These are phyloP conservation scores for Lepidotrigona ventralis DNA, from an alignment of 1,140 invertebrate species.

Conservation along the genomic window DNA sequence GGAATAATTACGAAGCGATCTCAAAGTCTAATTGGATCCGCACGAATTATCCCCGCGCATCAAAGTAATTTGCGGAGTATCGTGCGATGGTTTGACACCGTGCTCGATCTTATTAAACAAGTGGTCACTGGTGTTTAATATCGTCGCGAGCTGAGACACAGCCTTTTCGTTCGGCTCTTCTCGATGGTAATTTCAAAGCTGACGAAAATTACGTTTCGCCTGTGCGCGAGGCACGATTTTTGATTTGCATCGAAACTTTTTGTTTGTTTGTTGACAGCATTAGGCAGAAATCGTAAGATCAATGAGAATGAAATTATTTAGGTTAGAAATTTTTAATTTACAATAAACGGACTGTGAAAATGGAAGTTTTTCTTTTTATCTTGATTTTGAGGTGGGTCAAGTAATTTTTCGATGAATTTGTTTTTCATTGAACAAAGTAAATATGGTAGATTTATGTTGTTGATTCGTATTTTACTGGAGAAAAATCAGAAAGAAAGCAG, in stretches of 20 bases:
- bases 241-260: neutral
- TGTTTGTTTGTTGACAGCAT: neutral
- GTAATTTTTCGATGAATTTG: too few species aligned
- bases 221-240: neutral
- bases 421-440: too few species aligned
- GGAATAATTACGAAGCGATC: constrained; percentile 70
- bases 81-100: constrained; percentile 8
- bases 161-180: neutral
- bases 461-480: too few species aligned
- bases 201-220: neutral
- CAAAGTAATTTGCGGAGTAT: constrained; percentile 45
- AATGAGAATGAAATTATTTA: too few species aligned
- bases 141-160: neutral
- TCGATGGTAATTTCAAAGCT: neutral
- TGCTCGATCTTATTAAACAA: constrained; percentile 25
- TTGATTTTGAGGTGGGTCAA: too few species aligned
- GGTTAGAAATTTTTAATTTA: too few species aligned
- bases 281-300: too few species aligned
- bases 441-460: too few species aligned
- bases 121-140: neutral
- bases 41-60: constrained; percentile 63
- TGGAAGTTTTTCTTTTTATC: too few species aligned
- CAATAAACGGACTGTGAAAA: too few species aligned
- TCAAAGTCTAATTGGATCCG: constrained; percentile 74
- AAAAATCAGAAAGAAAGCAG: too few species aligned